Evolutionary conservation across 2,888 invertebrate genomes (phyloP).

Genomic region (Hypomecis atomaria): DNA sequence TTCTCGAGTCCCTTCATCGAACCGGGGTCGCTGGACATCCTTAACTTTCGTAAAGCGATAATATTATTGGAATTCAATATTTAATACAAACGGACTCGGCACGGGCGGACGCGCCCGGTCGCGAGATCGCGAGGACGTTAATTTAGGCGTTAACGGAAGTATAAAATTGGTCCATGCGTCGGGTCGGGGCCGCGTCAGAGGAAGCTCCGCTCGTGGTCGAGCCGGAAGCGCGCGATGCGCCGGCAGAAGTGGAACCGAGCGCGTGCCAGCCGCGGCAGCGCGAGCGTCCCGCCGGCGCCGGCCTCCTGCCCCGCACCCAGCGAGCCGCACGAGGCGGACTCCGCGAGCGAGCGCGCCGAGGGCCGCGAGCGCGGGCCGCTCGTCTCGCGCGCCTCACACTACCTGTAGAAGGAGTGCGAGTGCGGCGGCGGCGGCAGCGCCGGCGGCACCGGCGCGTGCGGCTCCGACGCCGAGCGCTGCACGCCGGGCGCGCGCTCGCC

Average conservation of each 20-base stretch:
- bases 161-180: constrained; percentile 80
- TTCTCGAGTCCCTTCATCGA: constrained; percentile 53
- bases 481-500: constrained; percentile 79
- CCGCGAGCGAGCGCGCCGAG: constrained; percentile 80
- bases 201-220: constrained; percentile 72
- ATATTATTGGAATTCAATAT: constrained; percentile 58
- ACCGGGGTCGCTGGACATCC: constrained; percentile 57
- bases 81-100: constrained; percentile 72
- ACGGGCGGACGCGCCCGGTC: constrained; percentile 62
- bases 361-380: constrained; percentile 75
- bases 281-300: constrained; percentile 46
- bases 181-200: constrained; percentile 70
- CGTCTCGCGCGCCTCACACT: constrained; percentile 82
- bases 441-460: constrained; percentile 83
- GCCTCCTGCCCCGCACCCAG: constrained; percentile 37
- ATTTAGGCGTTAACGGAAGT: constrained; percentile 73
- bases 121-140: constrained; percentile 71
- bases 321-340: constrained; percentile 55
- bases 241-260: constrained; percentile 77
- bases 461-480: constrained; percentile 86
- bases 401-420: constrained; percentile 83
- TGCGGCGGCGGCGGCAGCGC: constrained; percentile 80
- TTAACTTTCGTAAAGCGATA: constrained; percentile 59
- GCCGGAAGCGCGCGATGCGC: constrained; percentile 68
- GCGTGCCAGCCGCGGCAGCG: constrained; percentile 59